A percentile compares a stretch with the other conserved stretches of the same genome.
Evolutionary conservation across 2,113 vertebrate species (phyloP).

Genomic region (Euleptes europaea): DNA sequence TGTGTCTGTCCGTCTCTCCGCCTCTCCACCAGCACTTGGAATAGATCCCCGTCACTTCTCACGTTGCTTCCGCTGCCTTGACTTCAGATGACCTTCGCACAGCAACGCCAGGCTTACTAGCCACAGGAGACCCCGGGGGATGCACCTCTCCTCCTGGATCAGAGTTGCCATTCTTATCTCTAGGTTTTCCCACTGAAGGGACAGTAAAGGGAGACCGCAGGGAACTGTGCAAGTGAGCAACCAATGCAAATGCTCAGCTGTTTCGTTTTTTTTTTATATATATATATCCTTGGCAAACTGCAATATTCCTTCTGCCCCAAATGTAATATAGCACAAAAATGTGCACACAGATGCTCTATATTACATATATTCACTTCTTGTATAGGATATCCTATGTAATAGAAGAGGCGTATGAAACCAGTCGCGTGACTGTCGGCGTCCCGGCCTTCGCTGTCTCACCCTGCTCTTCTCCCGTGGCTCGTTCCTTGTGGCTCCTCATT

Average conservation of each 20-base stretch:
- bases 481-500: neutral
- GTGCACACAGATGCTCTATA: neutral
- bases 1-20: neutral
- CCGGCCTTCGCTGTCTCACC: neutral
- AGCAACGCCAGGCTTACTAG: neutral
- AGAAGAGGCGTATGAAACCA: neutral
- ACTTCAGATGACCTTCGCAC: neutral
- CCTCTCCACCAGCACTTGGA: neutral
- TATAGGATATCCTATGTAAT: neutral
- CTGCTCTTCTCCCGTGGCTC: neutral
- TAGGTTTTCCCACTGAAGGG: neutral
- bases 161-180: neutral
- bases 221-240: neutral
- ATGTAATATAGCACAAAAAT: neutral
- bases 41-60: neutral
- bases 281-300: neutral
- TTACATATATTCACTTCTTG: neutral
- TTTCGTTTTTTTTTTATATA: neutral
- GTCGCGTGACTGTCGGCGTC: neutral
- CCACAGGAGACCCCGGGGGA: neutral
- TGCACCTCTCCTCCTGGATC: neutral
- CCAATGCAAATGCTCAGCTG: neutral
- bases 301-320: neutral
- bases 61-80: conserved; percentile 6
- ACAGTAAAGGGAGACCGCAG: neutral